A percentile compares a stretch with the other conserved stretches of the same genome.
phyloP scores from a whole-genome alignment of 2,888 invertebrate species.

The Acleris literana region DNA sequence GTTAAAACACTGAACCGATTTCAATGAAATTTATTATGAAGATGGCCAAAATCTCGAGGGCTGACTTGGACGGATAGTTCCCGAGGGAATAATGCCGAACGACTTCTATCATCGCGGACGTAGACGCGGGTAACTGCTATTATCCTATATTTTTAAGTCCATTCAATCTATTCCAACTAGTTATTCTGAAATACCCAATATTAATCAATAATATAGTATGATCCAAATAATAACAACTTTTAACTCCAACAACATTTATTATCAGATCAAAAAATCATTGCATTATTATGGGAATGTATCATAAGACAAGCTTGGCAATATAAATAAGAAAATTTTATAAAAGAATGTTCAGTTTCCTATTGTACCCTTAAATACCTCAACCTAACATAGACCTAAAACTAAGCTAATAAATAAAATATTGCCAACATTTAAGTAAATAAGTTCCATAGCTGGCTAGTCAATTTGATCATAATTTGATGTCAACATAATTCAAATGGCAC shows the following conservation, averaged over 20 bases:
- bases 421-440: conserved; percentile 29
- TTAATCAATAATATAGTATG: too few relatives aligned
- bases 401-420: conserved; percentile 18
- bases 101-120: neutral
- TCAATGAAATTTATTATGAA: too few relatives aligned
- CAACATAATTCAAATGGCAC: conserved; percentile 32
- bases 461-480: conserved; percentile 32
- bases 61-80: neutral
- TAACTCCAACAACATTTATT: conserved; percentile 20
- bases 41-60: too few relatives aligned
- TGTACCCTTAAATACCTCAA: conserved; percentile 27
- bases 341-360: conserved; percentile 32
- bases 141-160: neutral
- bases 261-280: conserved; percentile 28
- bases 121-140: neutral
- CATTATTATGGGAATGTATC: conserved; percentile 33
- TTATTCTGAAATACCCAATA: neutral
- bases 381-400: conserved; percentile 12
- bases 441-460: conserved; percentile 18
- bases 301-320: conserved; percentile 28
- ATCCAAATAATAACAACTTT: conserved; percentile 7
- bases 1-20: too few relatives aligned
- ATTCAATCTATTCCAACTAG: neutral
- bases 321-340: conserved; percentile 19
- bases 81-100: neutral